These are phyloP conservation scores for Protobothrops mucrosquamatus DNA, from an alignment of 2,113 vertebrate genomes.

Conservation along the genomic window DNA sequence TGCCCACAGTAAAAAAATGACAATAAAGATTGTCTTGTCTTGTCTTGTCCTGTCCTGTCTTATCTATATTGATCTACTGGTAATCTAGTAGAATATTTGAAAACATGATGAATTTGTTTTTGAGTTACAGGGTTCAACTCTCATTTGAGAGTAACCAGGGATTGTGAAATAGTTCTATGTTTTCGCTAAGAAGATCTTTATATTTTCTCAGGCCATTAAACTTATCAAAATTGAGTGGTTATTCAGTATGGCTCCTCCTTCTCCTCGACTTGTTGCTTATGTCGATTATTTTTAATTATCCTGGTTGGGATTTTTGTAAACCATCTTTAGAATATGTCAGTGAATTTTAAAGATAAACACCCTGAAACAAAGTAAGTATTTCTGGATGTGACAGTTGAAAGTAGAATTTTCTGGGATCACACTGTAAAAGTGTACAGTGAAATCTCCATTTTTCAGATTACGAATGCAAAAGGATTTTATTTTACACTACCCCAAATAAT, in stretches of 20 bases:
- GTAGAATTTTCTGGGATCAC: background rate
- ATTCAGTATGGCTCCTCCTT: background rate
- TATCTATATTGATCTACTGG: too few species aligned
- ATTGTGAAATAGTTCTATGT: background rate
- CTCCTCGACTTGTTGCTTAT: too few species aligned
- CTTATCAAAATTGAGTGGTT: background rate
- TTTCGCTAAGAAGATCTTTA: background rate
- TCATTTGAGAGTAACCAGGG: too few species aligned
- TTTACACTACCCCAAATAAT: too few species aligned
- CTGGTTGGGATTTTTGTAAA: background rate
- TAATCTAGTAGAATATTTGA: too few species aligned
- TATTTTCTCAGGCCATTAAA: background rate
- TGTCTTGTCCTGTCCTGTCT: too few species aligned
- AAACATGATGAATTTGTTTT: background rate
- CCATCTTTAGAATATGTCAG: too few species aligned
- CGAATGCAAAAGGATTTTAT: too few species aligned
- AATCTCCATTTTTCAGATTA: too few species aligned
- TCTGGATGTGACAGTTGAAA: background rate
- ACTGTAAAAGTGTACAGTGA: background rate
- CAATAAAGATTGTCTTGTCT: too few species aligned
- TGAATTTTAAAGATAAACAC: background rate
- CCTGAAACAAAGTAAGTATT: background rate
- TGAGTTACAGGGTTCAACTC: background rate
- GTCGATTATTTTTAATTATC: background rate
- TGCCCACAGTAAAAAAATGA: too few species aligned